Conservation (phyloP, 2,113 vertebrate species). For the Collichthys lucidus region DNA sequence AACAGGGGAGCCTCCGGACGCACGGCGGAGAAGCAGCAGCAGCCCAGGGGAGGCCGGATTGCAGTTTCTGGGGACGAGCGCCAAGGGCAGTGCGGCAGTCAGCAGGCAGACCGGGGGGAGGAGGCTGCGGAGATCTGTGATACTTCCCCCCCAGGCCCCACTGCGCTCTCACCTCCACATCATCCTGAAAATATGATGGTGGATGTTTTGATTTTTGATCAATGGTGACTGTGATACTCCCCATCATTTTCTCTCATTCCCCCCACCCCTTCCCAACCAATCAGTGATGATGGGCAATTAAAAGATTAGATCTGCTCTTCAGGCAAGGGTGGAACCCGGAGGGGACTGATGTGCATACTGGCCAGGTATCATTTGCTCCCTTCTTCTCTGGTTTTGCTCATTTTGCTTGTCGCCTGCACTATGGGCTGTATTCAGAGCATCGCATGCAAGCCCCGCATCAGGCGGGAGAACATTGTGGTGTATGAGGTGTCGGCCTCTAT, state of each 20-base stretch:
- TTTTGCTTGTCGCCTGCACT: slow-evolving; percentile 78
- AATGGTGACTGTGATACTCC: slow-evolving; percentile 62
- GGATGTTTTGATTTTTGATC: slow-evolving; percentile 52
- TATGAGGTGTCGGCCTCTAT: slow-evolving; percentile 97
- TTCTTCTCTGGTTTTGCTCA: slow-evolving; percentile 79
- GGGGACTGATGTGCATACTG: slow-evolving; percentile 83
- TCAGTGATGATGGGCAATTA: slow-evolving; percentile 64
- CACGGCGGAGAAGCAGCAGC: slow-evolving; percentile 69
- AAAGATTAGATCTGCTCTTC: slow-evolving; percentile 70
- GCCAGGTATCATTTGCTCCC: slow-evolving; percentile 73
- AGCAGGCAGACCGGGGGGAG: slow-evolving; percentile 79
- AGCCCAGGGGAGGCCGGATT: slow-evolving; percentile 79
- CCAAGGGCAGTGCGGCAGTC: slow-evolving; percentile 86
- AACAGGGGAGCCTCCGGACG: slow-evolving; percentile 61
- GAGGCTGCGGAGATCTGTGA: slow-evolving; percentile 80
- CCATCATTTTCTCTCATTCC: background rate
- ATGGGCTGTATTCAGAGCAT: slow-evolving; percentile 99
- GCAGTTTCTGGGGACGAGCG: slow-evolving; percentile 84
- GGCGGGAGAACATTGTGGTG: slow-evolving; percentile 97
- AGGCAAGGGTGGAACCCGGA: slow-evolving; percentile 73
- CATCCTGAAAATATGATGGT: slow-evolving; percentile 51
- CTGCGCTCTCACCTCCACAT: slow-evolving; percentile 58
- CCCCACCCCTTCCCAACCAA: slow-evolving; percentile 28
- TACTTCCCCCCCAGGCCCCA: slow-evolving; percentile 68
- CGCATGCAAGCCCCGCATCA: slow-evolving; percentile 95